Evolutionary conservation across 1,140 invertebrate genomes (phyloP).

Genomic region (Ceratitis capitata): DNA sequence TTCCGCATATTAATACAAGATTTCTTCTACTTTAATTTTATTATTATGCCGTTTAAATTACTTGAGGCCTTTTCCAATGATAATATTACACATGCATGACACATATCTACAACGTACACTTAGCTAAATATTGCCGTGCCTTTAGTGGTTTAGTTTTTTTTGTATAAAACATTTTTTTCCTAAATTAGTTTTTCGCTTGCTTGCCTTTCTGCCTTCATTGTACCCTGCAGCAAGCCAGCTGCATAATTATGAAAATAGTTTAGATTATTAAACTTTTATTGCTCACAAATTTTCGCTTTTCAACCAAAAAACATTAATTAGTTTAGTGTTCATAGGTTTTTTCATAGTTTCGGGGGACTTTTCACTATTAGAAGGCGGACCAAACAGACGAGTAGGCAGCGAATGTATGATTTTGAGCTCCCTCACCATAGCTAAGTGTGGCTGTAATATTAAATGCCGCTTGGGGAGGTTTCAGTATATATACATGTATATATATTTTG

Average conservation of each 20-base stretch:
- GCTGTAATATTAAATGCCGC: no score
- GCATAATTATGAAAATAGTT: background rate
- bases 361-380: no score
- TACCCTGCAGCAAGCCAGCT: background rate
- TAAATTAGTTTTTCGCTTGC: background rate
- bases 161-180: background rate
- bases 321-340: background rate
- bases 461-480: no score
- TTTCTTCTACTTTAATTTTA: no score
- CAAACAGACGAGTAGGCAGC: no score
- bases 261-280: background rate
- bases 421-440: no score
- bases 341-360: no score
- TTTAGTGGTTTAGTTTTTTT: background rate
- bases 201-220: background rate
- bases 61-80: background rate
- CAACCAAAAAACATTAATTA: background rate
- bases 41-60: background rate
- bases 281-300: background rate
- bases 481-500: no score
- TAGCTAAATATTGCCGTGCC: background rate
- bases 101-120: background rate
- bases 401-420: no score
- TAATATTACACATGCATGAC: background rate
- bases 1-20: no score